Base-by-base conservation (phyloP, 37 sponge, comb jelly and placozoan genomes). In the Oopsacas minuta region DNA sequence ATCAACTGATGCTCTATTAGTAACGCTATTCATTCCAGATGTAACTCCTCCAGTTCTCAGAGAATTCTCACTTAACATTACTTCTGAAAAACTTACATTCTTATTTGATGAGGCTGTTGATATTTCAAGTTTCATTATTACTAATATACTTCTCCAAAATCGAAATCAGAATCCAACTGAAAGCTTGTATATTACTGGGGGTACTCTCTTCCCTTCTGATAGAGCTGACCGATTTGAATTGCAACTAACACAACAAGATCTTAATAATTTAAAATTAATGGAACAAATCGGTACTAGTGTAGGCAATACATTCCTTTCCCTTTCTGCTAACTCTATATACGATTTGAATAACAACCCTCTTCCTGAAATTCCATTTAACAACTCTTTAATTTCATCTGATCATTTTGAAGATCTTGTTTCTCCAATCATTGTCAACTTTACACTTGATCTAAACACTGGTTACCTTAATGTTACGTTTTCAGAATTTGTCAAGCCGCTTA, bases 291-390 rank as follows among this genome's bases (percentile, higher is more conserved):
- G 75, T 61, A 61, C 75, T 3, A 61, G 75, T 12, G 1, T 34
- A 10, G 7, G 32, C 7, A 61, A 61, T 12, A 61, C 75, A 3
- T 61, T 61, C 22, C 20, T 61, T 61, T 61, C 75, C 28, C 20
- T 61, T 25, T 34, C 28, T 61, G 17, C 75, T 61, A 61, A 61
- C 28, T 20, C 7, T 61, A 83, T 95, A 1, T 23, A 61, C 12
- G 96, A 95, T 49, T 92, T 91, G 90, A 88, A 82, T 53, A 36
- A 53, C 35, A 95, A 95, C 53, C 52, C 81, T 15, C 37, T 95
- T 8, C 52, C 52, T 81, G 87, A 38, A 28, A 87, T 87, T 15
- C 12, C 87, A 0, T 15, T 20, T 0, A 23, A 35, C 28, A 22
- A 35, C 36, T 90, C 75, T 12, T 61, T 61, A 32, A 61, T 61